Percentiles rank a stretch among this genome's conserved stretches.
These are phyloP conservation scores for Listronotus oregonensis DNA, from an alignment of 1,140 invertebrate species.

Conservation along the genomic window DNA sequence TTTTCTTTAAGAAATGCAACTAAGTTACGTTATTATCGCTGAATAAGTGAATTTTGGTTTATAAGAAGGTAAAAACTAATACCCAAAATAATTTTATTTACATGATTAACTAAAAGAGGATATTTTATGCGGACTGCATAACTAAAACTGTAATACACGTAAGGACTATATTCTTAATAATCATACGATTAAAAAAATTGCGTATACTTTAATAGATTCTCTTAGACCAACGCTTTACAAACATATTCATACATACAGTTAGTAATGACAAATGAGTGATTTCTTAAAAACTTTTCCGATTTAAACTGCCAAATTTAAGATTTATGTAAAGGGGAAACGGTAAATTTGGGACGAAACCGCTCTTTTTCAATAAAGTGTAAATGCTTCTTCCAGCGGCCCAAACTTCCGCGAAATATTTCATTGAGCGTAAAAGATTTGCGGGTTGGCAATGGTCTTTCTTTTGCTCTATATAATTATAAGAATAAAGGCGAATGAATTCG, in stretches of 20 bases:
- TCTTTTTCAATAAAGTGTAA: conserved; percentile 54
- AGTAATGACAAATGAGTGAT: conserved; percentile 54
- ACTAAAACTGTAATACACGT: too few species aligned
- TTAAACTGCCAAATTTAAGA: conserved; percentile 47
- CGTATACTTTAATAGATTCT: too few species aligned
- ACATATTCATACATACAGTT: conserved; percentile 42
- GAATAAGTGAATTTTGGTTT: too few species aligned
- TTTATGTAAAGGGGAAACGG: conserved; percentile 51
- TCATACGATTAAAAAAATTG: too few species aligned
- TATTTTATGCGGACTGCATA: too few species aligned
- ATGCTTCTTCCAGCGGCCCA: conserved; percentile 43
- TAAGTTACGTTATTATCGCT: too few species aligned
- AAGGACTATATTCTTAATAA: too few species aligned
- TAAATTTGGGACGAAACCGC: conserved; percentile 47
- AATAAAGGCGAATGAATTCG: conserved; percentile 19
- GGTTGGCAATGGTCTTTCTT: conserved; percentile 21
- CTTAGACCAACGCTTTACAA: neutral
- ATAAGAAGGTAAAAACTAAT: too few species aligned
- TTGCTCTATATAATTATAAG: conserved; percentile 27
- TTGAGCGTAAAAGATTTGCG: conserved; percentile 35
- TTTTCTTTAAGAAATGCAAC: too few species aligned
- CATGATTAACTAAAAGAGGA: too few species aligned
- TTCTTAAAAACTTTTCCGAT: conserved; percentile 53
- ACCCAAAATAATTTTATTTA: too few species aligned
- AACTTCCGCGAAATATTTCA: conserved; percentile 48